Evolutionary conservation across 1,140 invertebrate species (phyloP).

Genomic region (Drosophila paulistorum): DNA sequence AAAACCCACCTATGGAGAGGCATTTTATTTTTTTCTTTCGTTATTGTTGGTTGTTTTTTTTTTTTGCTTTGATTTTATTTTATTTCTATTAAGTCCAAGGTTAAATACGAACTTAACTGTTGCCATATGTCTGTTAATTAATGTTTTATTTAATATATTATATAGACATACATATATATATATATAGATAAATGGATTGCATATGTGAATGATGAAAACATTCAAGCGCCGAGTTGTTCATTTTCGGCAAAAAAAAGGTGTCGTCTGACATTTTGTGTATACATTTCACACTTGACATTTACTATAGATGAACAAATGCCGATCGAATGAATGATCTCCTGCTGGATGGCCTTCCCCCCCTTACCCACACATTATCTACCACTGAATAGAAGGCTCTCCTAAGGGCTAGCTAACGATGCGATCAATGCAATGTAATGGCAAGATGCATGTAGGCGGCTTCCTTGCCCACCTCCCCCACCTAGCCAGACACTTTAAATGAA

Average conservation of each 20-base stretch:
- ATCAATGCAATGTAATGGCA: slow-evolving; percentile 42
- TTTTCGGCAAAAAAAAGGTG: slow-evolving; percentile 12
- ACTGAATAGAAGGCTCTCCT: slow-evolving; percentile 11
- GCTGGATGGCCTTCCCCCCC: not conserved
- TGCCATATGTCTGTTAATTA: slow-evolving; percentile 66
- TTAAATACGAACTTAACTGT: slow-evolving; percentile 46
- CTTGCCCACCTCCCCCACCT: slow-evolving; percentile 4
- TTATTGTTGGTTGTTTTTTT: too few species aligned
- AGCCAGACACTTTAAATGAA: not conserved
- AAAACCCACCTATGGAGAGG: slow-evolving; percentile 56
- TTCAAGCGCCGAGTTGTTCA: slow-evolving; percentile 7
- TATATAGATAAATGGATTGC: slow-evolving; percentile 25
- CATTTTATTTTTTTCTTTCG: slow-evolving; percentile 52
- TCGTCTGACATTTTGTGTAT: slow-evolving; percentile 59
- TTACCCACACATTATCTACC: too few species aligned
- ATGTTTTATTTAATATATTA: slow-evolving; percentile 73
- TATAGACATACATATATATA: slow-evolving; percentile 25
- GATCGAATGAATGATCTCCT: too few species aligned
- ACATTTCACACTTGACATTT: slow-evolving; percentile 75
- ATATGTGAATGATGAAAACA: slow-evolving; percentile 21
- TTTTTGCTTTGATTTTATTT: slow-evolving; percentile 70
- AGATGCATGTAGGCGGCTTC: slow-evolving; percentile 49
- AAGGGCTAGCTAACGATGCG: slow-evolving; percentile 27
- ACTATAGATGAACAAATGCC: not conserved
- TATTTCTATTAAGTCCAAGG: slow-evolving; percentile 81